Base-by-base conservation (phyloP, 2,888 invertebrate species). In the Synanthedon tipuliformis region DNA sequence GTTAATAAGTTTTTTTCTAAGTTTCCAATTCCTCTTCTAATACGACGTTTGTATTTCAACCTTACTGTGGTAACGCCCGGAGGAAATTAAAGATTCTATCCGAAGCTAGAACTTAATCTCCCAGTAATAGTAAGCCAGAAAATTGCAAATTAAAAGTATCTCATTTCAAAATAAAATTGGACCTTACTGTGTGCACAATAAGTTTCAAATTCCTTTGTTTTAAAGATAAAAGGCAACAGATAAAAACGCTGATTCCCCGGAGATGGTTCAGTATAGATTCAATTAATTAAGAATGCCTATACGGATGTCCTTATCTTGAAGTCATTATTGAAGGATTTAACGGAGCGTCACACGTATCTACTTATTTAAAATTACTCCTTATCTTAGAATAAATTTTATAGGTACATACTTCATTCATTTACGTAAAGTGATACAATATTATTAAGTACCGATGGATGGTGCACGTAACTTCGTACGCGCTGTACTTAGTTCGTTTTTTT, bases 11-110 rank as follows among this genome's bases (percentile, higher is more conserved):
- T 34, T 10, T 34, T 34, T 34, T 34, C 27, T 34, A 8, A n/a
- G n/a, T n/a, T n/a, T n/a, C n/a, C n/a, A n/a, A 10, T 34, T 34
- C 34, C 34, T 34, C 34, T 10, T 34, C 34, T 34, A 34, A 2
- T 7, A 34, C 10, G 3, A 8, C 34, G 2, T 34, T 34, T 34
- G 13, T 45, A 13, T 45, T 15, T 45, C 8, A 13, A 45, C 45
- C 8, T 7, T 15, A 15, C 15, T 45, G 66, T 71, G 64, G 76
- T 66, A 72, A 74, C 75, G 75, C 78, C 76, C 80, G 62, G 66
- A 83, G 84, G 84, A 85, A 85, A 86, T 85, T 84, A 84, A 83
- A 86, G 83, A 85, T 85, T 85, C 82, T 82, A 79, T 81, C 81
- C 81, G 71, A 64, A 61, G 71, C 76, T 75, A 78, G 76, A 72